Conservation (phyloP, 1,140 invertebrate genomes). For the Neotoxoptera formosana region DNA sequence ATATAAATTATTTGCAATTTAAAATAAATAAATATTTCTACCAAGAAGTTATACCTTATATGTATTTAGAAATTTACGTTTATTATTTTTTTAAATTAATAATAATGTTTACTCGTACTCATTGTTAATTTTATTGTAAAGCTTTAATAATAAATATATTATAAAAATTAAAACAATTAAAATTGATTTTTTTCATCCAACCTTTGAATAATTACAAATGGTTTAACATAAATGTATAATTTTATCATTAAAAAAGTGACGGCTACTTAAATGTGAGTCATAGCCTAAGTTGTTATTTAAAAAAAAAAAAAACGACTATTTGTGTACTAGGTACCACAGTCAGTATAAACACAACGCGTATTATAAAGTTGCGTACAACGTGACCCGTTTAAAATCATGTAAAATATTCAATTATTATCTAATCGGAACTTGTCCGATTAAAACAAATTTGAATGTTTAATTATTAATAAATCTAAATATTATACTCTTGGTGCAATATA, state of each 20-base stretch:
- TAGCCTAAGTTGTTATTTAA: neutral
- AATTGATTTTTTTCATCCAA: neutral
- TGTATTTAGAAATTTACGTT: neutral
- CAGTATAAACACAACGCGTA: neutral
- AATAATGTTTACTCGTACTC: neutral
- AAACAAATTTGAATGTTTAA: neutral
- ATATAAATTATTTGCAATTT: too few species aligned
- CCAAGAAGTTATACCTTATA: neutral
- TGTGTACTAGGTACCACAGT: neutral
- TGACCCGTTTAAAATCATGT: neutral
- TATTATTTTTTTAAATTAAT: neutral
- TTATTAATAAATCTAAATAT: neutral
- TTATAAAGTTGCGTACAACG: neutral
- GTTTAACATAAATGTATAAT: conserved; percentile 19
- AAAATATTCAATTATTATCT: conserved; percentile 23
- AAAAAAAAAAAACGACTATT: neutral
- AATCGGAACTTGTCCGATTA: neutral
- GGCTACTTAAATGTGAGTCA: conserved; percentile 3
- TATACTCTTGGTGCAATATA: neutral
- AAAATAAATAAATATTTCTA: too few species aligned
- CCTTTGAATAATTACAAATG: neutral
- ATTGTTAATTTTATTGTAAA: neutral
- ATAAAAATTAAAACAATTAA: neutral
- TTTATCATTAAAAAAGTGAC: conserved; percentile 30
- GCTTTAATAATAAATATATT: neutral